Evolutionary conservation across 2,113 vertebrate genomes (phyloP).

Genomic region (Rhagologus leucostigma): DNA sequence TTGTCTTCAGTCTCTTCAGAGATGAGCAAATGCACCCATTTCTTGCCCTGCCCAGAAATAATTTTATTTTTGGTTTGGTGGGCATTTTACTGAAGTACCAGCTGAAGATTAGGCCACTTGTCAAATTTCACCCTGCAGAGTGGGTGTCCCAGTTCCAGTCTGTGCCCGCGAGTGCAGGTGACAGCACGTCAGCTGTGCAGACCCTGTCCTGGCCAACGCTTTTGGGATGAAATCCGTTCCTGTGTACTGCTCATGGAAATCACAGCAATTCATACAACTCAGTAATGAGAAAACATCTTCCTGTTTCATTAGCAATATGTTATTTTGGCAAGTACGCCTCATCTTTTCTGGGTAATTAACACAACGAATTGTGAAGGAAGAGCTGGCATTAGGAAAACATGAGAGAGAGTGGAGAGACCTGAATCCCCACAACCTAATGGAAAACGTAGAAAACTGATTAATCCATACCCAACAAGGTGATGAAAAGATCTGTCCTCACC

Average conservation of each 20-base stretch:
- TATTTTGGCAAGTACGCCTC: background rate
- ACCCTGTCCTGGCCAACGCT: background rate
- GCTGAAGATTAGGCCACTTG: background rate
- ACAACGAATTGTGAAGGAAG: background rate
- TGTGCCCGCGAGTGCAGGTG: background rate
- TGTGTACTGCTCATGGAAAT: background rate
- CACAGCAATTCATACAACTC: background rate
- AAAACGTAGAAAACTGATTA: background rate
- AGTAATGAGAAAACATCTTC: background rate
- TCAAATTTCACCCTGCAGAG: background rate
- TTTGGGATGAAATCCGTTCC: background rate
- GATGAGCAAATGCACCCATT: background rate
- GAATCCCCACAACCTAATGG: background rate
- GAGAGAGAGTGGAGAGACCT: background rate
- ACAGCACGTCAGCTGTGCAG: background rate
- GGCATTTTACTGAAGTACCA: background rate
- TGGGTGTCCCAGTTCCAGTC: background rate
- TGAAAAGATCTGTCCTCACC: background rate
- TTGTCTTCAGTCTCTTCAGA: background rate
- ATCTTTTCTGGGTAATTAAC: constrained; percentile 4
- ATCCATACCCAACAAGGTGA: background rate
- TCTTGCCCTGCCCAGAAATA: background rate
- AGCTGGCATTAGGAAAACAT: background rate
- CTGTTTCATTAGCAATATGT: background rate
- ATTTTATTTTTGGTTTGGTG: background rate